Evolutionary conservation across 2,113 vertebrate genomes (phyloP).

Genomic region (Panthera uncia): DNA sequence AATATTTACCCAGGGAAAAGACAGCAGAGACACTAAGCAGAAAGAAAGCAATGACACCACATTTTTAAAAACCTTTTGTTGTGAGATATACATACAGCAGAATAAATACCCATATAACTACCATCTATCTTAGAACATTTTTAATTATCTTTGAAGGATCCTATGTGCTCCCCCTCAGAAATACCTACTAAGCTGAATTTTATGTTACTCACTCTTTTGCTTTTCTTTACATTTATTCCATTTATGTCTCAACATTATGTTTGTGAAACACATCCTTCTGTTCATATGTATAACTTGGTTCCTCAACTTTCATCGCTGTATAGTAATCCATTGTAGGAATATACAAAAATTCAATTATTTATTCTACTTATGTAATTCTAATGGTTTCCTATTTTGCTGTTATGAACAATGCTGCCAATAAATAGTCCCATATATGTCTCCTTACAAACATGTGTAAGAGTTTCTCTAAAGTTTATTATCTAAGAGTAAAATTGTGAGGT

Average conservation of each 20-base stretch:
- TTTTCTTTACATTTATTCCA: conserved; percentile 53
- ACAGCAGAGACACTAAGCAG: background rate
- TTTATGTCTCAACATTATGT: background rate
- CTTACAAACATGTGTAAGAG: background rate
- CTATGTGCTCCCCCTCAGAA: background rate
- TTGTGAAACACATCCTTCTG: conserved; percentile 35
- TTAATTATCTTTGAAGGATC: background rate
- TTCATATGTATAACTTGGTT: background rate
- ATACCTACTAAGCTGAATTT: conserved; percentile 10
- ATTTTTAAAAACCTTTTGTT: background rate
- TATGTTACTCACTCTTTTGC: conserved; percentile 20
- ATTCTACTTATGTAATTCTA: background rate
- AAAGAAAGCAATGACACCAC: conserved; percentile 35
- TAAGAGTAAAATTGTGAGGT: background rate
- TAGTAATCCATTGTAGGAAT: background rate
- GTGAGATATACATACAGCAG: background rate
- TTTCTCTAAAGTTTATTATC: background rate
- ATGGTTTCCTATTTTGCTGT: background rate
- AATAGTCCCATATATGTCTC: background rate
- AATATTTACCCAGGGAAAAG: background rate
- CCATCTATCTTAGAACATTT: background rate
- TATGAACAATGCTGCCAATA: background rate
- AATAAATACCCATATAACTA: background rate
- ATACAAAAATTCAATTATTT: background rate
- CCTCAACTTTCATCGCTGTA: background rate